phyloP scores from a whole-genome alignment of 2,888 invertebrate species.

The Disparrhopalites patrizii region DNA sequence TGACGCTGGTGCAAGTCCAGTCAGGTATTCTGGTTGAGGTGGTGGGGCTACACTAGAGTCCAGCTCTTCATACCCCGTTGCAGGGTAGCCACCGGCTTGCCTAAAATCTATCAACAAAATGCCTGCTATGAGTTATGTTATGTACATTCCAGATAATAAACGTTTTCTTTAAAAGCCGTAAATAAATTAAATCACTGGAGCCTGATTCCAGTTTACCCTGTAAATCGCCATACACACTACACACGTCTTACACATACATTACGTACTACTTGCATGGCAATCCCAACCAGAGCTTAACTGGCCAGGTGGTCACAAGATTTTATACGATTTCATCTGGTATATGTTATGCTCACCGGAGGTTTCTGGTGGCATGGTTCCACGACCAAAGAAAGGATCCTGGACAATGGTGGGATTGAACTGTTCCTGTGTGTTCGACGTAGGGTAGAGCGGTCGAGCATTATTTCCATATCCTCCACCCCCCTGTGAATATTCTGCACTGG shows the following conservation, averaged over 20 bases:
- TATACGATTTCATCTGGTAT: no score
- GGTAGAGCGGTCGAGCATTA: conserved; percentile 49
- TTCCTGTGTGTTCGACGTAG: conserved; percentile 37
- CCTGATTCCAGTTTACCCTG: neutral
- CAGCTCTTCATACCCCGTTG: conserved; percentile 65
- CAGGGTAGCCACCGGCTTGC: conserved; percentile 55
- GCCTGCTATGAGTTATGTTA: neutral
- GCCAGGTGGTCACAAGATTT: no score
- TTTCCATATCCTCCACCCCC: conserved; percentile 44
- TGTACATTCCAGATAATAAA: neutral
- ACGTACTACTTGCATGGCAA: no score
- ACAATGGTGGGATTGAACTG: conserved; percentile 43
- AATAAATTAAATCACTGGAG: neutral
- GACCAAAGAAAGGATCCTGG: conserved; percentile 46
- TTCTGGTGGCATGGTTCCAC: conserved; percentile 45
- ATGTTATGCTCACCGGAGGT: conserved; percentile 39
- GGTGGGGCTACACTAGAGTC: conserved; percentile 53
- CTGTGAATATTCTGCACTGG: conserved; percentile 47
- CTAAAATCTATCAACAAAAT: conserved; percentile 53
- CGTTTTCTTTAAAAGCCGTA: no score
- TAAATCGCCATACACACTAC: no score
- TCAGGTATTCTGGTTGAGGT: conserved; percentile 48
- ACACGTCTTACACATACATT: no score
- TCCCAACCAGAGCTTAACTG: no score
- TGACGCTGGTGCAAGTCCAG: conserved; percentile 41